Percentiles rank a stretch among this genome's conserved stretches.
Evolutionary conservation across 1,140 invertebrate species (phyloP).

Genomic region (Cotesia typhae): DNA sequence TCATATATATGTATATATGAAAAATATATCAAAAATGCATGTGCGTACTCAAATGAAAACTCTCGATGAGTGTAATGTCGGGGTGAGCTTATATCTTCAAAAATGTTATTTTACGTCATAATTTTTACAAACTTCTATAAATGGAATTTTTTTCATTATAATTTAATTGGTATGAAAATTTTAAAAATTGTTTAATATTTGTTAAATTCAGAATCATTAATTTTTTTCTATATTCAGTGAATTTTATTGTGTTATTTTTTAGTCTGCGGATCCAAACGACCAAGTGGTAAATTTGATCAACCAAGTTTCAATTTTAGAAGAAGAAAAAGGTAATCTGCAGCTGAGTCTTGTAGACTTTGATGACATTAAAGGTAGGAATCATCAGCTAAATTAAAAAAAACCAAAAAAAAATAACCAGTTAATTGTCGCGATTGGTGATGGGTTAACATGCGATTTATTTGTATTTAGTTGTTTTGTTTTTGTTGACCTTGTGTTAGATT

Average conservation of each 20-base stretch:
- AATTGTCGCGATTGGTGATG: conserved; percentile 42
- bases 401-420: no score
- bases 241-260: conserved; percentile 29
- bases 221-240: background rate
- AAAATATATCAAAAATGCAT: no score
- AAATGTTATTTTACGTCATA: no score
- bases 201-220: background rate
- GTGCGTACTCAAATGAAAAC: no score
- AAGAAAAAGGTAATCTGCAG: conserved; percentile 89
- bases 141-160: no score
- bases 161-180: background rate
- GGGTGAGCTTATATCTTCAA: no score
- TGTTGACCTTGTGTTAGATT: conserved; percentile 14
- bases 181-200: conserved; percentile 7
- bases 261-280: conserved; percentile 72
- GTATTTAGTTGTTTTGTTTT: conserved; percentile 39
- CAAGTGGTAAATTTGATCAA: conserved; percentile 79
- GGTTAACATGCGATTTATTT: conserved; percentile 42
- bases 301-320: conserved; percentile 83
- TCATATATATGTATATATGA: no score
- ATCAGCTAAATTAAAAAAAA: conserved; percentile 25
- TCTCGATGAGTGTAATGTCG: no score
- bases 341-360: conserved; percentile 84
- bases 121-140: no score
- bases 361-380: conserved; percentile 76